A percentile compares a stretch with the other conserved stretches of the same genome.
phyloP scores from a whole-genome alignment of 1,140 invertebrate genomes.

The Cyrtorhinus lividipennis region DNA sequence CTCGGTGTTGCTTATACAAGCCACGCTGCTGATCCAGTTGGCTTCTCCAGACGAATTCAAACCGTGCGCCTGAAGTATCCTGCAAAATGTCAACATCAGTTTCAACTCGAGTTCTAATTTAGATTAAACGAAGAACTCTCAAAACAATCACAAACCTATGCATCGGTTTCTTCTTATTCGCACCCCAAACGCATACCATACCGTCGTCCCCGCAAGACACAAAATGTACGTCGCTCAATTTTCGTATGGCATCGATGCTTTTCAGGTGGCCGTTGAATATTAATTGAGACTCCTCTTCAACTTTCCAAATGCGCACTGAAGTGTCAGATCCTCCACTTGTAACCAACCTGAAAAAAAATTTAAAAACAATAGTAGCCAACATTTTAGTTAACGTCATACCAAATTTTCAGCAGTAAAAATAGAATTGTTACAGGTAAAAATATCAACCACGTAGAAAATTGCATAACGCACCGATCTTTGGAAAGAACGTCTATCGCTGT shows the following conservation, averaged over 20 bases:
- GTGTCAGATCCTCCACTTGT: conserved; percentile 78
- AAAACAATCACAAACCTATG: conserved; percentile 26
- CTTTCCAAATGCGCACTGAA: conserved; percentile 84
- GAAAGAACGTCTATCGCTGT: conserved; percentile 75
- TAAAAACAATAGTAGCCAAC: background rate
- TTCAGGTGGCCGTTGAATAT: conserved; percentile 72
- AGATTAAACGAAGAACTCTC: background rate
- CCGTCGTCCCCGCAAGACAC: conserved; percentile 82
- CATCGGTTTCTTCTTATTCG: conserved; percentile 79
- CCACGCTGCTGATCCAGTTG: conserved; percentile 74
- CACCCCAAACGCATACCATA: conserved; percentile 71
- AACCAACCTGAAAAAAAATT: conserved; percentile 38
- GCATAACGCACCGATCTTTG: conserved; percentile 47
- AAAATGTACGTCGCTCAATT: conserved; percentile 87
- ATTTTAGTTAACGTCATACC: background rate
- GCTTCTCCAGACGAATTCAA: conserved; percentile 39
- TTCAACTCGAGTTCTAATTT: background rate
- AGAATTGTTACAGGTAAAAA: no score
- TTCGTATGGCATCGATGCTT: conserved; percentile 72
- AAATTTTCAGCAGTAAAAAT: background rate
- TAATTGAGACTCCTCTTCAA: conserved; percentile 89
- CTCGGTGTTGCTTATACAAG: conserved; percentile 71
- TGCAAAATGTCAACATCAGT: background rate
- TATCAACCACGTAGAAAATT: no score
- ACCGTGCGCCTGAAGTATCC: conserved; percentile 63